Conservation (phyloP, 2,113 vertebrate species). For the Peromyscus leucopus region DNA sequence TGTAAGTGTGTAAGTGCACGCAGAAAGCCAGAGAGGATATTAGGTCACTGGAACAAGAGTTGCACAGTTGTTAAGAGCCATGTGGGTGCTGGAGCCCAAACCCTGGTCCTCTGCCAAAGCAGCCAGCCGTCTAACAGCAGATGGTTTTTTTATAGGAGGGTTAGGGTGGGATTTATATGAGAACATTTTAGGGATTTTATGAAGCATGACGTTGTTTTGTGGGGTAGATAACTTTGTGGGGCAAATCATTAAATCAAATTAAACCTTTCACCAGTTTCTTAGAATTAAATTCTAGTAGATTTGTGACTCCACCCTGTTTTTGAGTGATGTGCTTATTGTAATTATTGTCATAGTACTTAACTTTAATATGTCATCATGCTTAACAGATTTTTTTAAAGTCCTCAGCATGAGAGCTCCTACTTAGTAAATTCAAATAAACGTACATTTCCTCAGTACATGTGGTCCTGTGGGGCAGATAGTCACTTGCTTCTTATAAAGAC, state of each 20-base stretch:
- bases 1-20: background rate
- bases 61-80: background rate
- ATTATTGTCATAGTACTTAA: constrained; percentile 28
- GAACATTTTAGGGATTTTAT: constrained; percentile 6
- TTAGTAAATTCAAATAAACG: constrained; percentile 50
- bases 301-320: constrained; percentile 43
- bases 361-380: constrained; percentile 32
- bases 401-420: background rate
- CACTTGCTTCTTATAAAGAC: constrained; percentile 35
- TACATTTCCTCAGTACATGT: constrained; percentile 16
- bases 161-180: background rate
- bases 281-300: constrained; percentile 23
- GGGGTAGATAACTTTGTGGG: background rate
- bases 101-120: background rate
- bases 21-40: background rate
- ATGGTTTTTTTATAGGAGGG: background rate
- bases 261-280: constrained; percentile 22
- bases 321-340: background rate
- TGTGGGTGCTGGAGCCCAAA: background rate
- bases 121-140: background rate
- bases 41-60: background rate
- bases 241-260: background rate
- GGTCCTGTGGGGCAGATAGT: background rate
- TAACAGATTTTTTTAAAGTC: constrained; percentile 43
- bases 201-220: constrained; percentile 1